Evolutionary conservation across 2,888 invertebrate genomes (phyloP).

Genomic region (Helicoverpa assulta): DNA sequence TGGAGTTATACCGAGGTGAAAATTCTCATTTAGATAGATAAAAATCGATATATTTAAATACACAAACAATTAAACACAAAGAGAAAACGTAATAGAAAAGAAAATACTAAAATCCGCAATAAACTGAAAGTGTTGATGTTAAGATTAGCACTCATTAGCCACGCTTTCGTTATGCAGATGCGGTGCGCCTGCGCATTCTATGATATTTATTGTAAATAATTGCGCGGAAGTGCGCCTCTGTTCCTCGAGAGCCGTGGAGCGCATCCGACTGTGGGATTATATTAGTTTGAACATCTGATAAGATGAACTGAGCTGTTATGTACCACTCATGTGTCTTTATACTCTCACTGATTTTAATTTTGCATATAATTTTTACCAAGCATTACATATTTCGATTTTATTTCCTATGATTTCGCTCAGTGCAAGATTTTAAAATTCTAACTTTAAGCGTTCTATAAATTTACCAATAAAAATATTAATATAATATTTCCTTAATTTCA

Average conservation of each 20-base stretch:
- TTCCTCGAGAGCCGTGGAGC: slow-evolving; percentile 60
- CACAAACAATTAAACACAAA: background rate
- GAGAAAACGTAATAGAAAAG: background rate
- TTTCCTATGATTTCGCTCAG: too few species aligned
- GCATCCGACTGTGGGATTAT: slow-evolving; percentile 64
- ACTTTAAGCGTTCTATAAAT: too few species aligned
- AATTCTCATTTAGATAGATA: background rate
- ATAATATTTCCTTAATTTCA: background rate
- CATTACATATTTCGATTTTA: background rate
- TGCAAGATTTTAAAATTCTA: too few species aligned
- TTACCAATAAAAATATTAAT: too few species aligned
- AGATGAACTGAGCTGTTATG: slow-evolving; percentile 14
- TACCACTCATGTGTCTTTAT: background rate
- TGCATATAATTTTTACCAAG: slow-evolving; percentile 2
- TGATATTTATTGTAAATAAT: slow-evolving; percentile 62
- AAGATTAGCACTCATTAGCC: slow-evolving; percentile 34
- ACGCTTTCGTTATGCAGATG: slow-evolving; percentile 62
- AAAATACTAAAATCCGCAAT: slow-evolving; percentile 8
- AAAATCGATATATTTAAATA: background rate
- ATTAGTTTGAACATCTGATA: slow-evolving; percentile 46
- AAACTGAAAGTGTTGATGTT: slow-evolving; percentile 41
- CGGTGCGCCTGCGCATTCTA: slow-evolving; percentile 34
- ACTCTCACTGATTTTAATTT: slow-evolving; percentile 32
- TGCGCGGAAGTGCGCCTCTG: slow-evolving; percentile 61
- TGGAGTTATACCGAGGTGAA: too few species aligned